Evolutionary conservation across 1,140 invertebrate genomes (phyloP), one percentile per base, ranked within the genome.

Genomic region (Orius laevigatus): DNA sequence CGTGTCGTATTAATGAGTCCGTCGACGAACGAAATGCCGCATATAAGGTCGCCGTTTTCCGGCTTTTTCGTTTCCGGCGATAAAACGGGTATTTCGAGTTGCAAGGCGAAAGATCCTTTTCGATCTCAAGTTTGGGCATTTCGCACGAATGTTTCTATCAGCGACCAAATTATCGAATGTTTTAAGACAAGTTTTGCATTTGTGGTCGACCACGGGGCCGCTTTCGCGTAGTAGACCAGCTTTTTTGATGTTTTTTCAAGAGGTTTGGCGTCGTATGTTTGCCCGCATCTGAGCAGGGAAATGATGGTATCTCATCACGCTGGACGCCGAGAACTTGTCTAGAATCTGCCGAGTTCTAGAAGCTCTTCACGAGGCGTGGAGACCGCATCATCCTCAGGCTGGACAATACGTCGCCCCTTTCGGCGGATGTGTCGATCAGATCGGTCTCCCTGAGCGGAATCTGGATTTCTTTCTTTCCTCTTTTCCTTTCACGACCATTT

Each of bases 301-400:
- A 20, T 31, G 19, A n/a, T 12, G 25, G n/a, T 5, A 31, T 9
- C 11, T 33, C 43, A 2, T 45, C 43, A 5, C 5, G 20, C 16
- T 9, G 11, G 5, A 10, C 19, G 3, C 19, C 43, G 6, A 45
- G 12, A 2, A 45, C 43, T 45, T 45, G 12, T 45, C 43, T 3
- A 45, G n/a, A 31, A 45, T 45, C 43, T 45, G 43, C 11, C 43
- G 18, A 20, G 43, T 12, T 45, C 43, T 9, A 45, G n/a, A 25
- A 45, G 43, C 25, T 45, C 43, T 32, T 45, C 43, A 19, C 43
- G 20, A 9, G 43, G 43, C 16, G 38, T 35, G 5, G 38, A 45
- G 1, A 53, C 51, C 2, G 51, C 51, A 53, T 53, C 51, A 53
- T 53, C 15, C 51, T 33, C 15, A 53, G 12, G 35, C 51, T 53